Conservation (phyloP, 2,888 invertebrate genomes). For the Melinopterus prodromus region DNA sequence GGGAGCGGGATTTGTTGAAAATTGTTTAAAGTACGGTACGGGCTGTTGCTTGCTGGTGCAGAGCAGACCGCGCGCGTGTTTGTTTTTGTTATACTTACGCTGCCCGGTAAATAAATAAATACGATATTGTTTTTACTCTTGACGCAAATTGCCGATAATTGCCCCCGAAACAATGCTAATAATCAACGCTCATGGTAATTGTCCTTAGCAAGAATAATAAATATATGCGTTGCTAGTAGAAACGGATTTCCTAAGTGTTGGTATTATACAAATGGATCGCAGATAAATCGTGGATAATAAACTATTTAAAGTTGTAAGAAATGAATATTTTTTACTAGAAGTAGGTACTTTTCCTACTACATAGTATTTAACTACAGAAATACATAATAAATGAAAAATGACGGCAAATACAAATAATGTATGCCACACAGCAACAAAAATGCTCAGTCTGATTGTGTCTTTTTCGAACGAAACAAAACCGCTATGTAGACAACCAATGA, state of each 20-base stretch:
- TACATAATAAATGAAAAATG: too few species aligned
- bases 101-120: neutral
- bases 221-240: neutral
- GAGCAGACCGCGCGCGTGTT: neutral
- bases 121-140: neutral
- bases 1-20: constrained; percentile 19
- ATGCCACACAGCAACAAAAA: too few species aligned
- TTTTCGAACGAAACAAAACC: too few species aligned
- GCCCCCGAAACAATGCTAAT: neutral
- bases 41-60: neutral
- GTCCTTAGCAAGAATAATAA: neutral
- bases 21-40: neutral
- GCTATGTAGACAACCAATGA: too few species aligned
- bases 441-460: too few species aligned
- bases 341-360: too few species aligned
- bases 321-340: too few species aligned
- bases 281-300: too few species aligned
- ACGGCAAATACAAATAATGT: too few species aligned
- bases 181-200: neutral
- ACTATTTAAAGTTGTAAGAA: too few species aligned
- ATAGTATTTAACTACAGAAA: too few species aligned
- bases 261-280: neutral
- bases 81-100: neutral
- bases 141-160: constrained; percentile 4
- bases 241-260: neutral